Evolutionary conservation across 1,140 invertebrate genomes (phyloP).

Genomic region (Helicoverpa zea): DNA sequence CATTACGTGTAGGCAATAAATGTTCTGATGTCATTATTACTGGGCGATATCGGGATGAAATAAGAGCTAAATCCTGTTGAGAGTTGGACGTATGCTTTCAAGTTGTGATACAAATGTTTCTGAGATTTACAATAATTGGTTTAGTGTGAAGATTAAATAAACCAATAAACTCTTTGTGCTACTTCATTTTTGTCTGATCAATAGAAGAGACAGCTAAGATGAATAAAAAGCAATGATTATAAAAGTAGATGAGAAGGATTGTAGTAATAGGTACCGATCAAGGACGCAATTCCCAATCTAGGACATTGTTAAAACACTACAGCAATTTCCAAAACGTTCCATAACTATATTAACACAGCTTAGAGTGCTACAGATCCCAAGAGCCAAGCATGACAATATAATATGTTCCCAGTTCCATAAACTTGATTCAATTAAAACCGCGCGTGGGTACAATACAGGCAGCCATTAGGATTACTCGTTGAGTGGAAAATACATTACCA

Average conservation of each 20-base stretch:
- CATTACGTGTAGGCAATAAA: constrained; percentile 5
- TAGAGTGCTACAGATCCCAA: constrained; percentile 21
- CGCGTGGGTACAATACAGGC: constrained; percentile 30
- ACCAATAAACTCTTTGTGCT: no score
- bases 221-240: no score
- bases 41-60: neutral
- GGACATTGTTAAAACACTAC: neutral
- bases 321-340: neutral
- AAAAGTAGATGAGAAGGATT: no score
- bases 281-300: no score
- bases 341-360: constrained; percentile 14
- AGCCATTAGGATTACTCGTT: constrained; percentile 40
- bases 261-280: no score
- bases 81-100: no score
- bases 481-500: constrained; percentile 41
- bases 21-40: constrained; percentile 16
- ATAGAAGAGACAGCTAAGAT: no score
- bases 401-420: constrained; percentile 34
- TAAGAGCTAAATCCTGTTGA: neutral
- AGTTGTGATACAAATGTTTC: no score
- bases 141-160: no score
- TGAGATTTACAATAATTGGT: no score
- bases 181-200: no score
- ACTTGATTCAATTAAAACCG: constrained; percentile 43
- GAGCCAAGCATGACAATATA: constrained; percentile 30